These are phyloP conservation scores for Rallus limicola DNA, from an alignment of 2,113 vertebrate species.

Conservation along the genomic window DNA sequence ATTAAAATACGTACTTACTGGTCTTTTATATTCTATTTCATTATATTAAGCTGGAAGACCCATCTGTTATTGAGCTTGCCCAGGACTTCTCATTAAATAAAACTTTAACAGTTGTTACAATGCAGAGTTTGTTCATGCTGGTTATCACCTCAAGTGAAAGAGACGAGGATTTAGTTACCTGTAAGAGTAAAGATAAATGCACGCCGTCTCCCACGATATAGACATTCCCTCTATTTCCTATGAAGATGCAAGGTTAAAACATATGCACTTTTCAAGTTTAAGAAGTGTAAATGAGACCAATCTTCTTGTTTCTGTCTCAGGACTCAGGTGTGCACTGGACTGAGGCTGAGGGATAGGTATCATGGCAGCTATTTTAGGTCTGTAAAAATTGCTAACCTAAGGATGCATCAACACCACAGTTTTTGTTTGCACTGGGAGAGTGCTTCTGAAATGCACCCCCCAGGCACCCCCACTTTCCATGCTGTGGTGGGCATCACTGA, in stretches of 20 bases:
- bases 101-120: background rate
- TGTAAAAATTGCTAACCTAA: background rate
- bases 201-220: background rate
- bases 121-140: background rate
- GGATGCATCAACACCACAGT: background rate
- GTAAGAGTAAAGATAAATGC: background rate
- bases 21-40: constrained; percentile 36
- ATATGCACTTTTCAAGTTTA: background rate
- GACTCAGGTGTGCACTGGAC: background rate
- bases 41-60: background rate
- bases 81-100: background rate
- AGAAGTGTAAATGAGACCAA: background rate
- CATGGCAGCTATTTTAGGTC: background rate
- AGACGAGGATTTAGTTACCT: background rate
- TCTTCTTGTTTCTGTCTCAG: background rate
- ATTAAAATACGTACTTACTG: constrained; percentile 22
- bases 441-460: background rate
- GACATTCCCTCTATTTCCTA: background rate
- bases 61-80: constrained; percentile 18
- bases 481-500: fast-evolving
- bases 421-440: background rate
- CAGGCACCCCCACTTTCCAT: background rate
- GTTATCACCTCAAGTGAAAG: background rate
- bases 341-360: background rate
- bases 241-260: background rate